phyloP scores from a whole-genome alignment of 2,113 vertebrate species.

The Ginglymostoma cirratum region DNA sequence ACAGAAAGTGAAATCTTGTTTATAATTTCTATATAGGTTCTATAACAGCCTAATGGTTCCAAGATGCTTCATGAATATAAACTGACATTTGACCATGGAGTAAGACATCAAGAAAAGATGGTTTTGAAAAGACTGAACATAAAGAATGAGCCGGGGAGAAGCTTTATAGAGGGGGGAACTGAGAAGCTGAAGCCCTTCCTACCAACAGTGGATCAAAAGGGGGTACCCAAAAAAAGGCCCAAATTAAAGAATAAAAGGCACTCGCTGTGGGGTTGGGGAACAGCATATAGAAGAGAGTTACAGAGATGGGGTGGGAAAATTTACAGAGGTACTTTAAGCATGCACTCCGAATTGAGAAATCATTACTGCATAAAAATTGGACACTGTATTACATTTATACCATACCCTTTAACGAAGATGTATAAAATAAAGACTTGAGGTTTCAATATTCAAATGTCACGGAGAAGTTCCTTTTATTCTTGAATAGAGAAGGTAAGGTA shows the following conservation, averaged over 20 bases:
- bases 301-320: neutral
- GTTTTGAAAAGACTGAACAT: neutral
- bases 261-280: neutral
- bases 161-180: neutral
- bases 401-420: neutral
- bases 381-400: no score
- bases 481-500: neutral
- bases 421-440: neutral
- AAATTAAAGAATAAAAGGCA: neutral
- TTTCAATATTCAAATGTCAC: neutral
- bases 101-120: neutral
- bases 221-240: neutral
- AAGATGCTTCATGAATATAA: neutral
- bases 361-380: neutral
- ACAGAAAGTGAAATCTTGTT: no score
- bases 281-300: neutral
- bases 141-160: neutral
- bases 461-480: neutral
- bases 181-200: neutral
- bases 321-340: neutral
- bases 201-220: neutral
- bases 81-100: neutral
- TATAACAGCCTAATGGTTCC: neutral
- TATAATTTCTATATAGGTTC: neutral
- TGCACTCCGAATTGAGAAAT: neutral